These are phyloP conservation scores for Harlomillsia oculata DNA, from an alignment of 1,140 invertebrate genomes.

Conservation along the genomic window DNA sequence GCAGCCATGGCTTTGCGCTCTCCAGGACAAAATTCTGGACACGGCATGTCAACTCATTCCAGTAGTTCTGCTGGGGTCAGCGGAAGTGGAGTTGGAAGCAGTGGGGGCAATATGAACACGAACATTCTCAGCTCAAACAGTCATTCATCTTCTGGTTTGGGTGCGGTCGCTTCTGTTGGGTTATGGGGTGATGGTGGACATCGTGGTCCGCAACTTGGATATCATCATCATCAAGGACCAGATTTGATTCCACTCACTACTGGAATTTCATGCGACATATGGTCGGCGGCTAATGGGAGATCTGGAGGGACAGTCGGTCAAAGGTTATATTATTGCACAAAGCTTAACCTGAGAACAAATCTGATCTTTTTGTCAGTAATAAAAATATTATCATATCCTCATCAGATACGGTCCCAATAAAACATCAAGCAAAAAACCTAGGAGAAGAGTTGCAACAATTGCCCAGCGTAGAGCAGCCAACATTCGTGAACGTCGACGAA, in stretches of 20 bases:
- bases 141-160: not conserved
- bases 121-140: not conserved
- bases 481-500: slow-evolving; percentile 83
- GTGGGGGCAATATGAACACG: not conserved
- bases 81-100: not conserved
- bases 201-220: slow-evolving; percentile 5
- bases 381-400: not conserved
- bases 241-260: slow-evolving; percentile 12
- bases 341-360: too few relatives aligned
- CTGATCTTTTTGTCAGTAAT: not conserved
- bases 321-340: not conserved
- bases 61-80: not conserved
- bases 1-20: slow-evolving; percentile 23
- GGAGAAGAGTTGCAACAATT: slow-evolving; percentile 75
- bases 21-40: not conserved
- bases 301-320: too few relatives aligned
- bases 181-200: slow-evolving; percentile 10
- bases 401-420: slow-evolving; percentile 21
- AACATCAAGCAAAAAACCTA: slow-evolving; percentile 56
- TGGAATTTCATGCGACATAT: slow-evolving; percentile 4
- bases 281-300: slow-evolving; percentile 10
- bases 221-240: slow-evolving; percentile 14
- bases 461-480: slow-evolving; percentile 85
- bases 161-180: not conserved
- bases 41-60: not conserved